These are phyloP conservation scores for Guaruba guarouba DNA, from an alignment of 2,113 vertebrate genomes.

Conservation along the genomic window DNA sequence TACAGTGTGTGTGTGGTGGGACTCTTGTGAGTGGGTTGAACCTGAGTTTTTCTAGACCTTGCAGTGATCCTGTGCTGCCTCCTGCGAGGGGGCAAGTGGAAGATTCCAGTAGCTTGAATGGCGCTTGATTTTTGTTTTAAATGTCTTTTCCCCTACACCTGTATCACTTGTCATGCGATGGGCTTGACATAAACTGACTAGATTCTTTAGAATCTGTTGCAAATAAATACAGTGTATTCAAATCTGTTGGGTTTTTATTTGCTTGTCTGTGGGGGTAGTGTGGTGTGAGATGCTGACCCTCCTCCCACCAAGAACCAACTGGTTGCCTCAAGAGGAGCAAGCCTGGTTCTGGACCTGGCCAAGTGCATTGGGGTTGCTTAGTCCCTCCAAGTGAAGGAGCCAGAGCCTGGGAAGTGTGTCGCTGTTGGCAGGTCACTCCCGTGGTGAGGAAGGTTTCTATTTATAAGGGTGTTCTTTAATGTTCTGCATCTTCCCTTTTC, in stretches of 20 bases:
- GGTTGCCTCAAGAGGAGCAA: rapidly evolving
- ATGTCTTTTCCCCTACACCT: conserved; percentile 57
- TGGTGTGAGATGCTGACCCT: neutral
- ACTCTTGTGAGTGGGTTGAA: conserved; percentile 45
- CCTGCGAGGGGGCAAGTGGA: neutral
- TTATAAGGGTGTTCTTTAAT: neutral
- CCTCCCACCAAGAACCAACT: neutral
- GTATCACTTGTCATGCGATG: conserved; percentile 67
- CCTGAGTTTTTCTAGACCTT: conserved; percentile 44
- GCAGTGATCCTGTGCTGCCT: conserved; percentile 62
- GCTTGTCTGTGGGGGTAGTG: rapidly evolving
- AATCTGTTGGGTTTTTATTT: neutral
- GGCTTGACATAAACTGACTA: conserved; percentile 73
- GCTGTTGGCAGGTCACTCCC: neutral
- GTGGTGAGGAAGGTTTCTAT: neutral
- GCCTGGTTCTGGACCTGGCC: neutral
- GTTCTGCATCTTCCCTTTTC: neutral
- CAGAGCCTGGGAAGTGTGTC: neutral
- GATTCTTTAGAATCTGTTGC: conserved; percentile 77
- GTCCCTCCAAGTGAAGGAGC: neutral
- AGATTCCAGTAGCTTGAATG: conserved; percentile 59
- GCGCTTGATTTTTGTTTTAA: conserved; percentile 61
- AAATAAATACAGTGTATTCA: conserved; percentile 76
- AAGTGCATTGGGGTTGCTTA: rapidly evolving
- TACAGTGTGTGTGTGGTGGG: conserved; percentile 22